Evolutionary conservation across 2,797 vertebrate genomes (phyloP).

Genomic region (Calcarius lapponicus): DNA sequence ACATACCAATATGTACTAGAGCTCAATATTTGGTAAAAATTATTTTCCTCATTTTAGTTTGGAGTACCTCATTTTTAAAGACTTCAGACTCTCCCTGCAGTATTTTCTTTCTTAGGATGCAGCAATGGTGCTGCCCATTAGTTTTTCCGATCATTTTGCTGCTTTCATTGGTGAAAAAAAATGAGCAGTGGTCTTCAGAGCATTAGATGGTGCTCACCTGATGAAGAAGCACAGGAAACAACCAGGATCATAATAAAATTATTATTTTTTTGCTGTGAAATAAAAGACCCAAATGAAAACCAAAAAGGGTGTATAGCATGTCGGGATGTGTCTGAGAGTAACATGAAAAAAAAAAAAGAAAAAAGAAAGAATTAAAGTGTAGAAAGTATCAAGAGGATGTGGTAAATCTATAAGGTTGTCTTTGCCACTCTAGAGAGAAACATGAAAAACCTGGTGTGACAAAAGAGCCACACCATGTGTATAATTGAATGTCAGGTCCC

Average conservation of each 20-base stretch:
- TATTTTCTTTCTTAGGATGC: background rate
- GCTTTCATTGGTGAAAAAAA: background rate
- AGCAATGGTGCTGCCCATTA: background rate
- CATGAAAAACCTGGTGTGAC: background rate
- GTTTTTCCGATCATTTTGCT: background rate
- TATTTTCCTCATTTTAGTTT: background rate
- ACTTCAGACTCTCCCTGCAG: background rate
- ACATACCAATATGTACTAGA: background rate
- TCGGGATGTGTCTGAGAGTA: background rate
- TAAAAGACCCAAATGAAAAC: background rate
- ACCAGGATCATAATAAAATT: background rate
- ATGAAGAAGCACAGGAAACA: background rate
- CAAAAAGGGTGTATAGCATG: accelerated
- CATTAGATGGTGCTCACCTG: background rate
- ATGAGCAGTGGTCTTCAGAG: background rate
- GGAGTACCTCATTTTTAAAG: background rate
- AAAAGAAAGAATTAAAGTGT: background rate
- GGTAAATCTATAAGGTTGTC: background rate
- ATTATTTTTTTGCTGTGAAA: background rate
- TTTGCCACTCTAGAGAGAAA: background rate
- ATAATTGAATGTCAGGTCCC: background rate
- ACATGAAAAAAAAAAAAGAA: background rate
- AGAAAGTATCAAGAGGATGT: background rate
- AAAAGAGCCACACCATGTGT: background rate
- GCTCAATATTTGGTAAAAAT: background rate